A percentile compares a stretch with the other conserved stretches of the same genome.
phyloP scores from a whole-genome alignment of 2,797 vertebrate species.

The Bradypodion pumilum region DNA sequence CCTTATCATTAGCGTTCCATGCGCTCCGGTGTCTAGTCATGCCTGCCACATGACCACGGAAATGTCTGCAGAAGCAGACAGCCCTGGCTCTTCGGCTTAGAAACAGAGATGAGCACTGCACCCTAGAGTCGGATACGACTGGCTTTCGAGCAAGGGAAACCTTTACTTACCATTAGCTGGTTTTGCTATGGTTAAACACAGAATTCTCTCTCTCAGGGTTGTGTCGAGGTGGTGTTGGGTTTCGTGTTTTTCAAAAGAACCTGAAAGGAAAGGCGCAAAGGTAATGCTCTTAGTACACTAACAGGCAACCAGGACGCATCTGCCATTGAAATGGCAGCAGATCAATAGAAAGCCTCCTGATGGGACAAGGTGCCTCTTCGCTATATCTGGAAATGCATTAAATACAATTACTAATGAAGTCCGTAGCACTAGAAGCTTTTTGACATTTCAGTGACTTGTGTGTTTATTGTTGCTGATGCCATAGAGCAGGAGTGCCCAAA shows the following conservation, averaged over 20 bases:
- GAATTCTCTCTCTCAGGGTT: background rate
- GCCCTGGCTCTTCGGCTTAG: too few species aligned
- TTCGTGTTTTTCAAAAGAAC: background rate
- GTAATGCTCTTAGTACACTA: background rate
- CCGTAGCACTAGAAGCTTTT: slow-evolving; percentile 2
- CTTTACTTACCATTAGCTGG: background rate
- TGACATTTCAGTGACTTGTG: slow-evolving; percentile 16
- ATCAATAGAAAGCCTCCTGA: slow-evolving; percentile 22
- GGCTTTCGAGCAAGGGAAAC: too few species aligned
- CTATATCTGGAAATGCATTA: background rate
- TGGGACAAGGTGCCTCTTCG: background rate
- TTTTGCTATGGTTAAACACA: background rate
- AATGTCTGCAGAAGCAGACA: too few species aligned
- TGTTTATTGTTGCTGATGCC: background rate
- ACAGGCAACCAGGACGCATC: slow-evolving; percentile 13
- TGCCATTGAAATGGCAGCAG: slow-evolving; percentile 14
- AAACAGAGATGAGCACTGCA: too few species aligned
- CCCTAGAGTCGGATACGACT: too few species aligned
- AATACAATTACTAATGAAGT: slow-evolving; percentile 4
- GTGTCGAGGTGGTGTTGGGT: too few species aligned
- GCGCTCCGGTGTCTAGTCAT: too few species aligned
- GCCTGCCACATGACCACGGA: too few species aligned
- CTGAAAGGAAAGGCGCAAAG: background rate
- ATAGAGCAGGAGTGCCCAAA: too few species aligned
- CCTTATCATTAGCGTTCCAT: too few species aligned